phyloP scores from a whole-genome alignment of 2,113 vertebrate genomes.

The Psilopsiagon aymara region DNA sequence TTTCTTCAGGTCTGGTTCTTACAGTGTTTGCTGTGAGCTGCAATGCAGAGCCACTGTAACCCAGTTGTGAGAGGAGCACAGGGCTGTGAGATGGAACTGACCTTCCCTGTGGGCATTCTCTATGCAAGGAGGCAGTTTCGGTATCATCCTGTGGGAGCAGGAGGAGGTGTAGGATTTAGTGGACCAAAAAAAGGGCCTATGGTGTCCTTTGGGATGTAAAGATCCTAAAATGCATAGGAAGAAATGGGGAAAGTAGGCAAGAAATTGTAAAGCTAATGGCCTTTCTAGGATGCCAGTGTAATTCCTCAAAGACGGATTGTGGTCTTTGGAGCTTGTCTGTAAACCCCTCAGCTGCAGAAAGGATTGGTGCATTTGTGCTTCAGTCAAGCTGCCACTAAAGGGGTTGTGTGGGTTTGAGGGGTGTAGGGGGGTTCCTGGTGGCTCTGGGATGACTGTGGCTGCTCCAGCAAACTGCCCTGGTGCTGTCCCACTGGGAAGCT shows the following conservation, averaged over 20 bases:
- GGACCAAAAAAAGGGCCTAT: neutral
- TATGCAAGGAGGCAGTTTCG: accelerated
- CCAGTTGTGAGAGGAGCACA: neutral
- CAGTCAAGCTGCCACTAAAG: accelerated
- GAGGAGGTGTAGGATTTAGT: neutral
- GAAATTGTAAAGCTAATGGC: neutral
- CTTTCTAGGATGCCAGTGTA: neutral
- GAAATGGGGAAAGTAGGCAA: neutral
- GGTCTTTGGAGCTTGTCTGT: neutral
- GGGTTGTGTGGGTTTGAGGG: neutral
- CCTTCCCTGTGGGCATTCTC: neutral
- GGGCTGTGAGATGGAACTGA: neutral
- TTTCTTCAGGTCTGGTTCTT: neutral
- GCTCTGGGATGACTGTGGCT: neutral
- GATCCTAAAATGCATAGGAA: neutral
- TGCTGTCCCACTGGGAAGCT: neutral
- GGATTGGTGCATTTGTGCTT: neutral
- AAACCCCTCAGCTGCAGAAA: neutral
- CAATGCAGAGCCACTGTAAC: neutral
- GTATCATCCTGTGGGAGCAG: neutral
- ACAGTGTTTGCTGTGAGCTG: neutral
- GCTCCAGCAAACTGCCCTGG: neutral
- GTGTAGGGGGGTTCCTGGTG: neutral
- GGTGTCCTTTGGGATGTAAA: neutral
- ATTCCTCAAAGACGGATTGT: neutral